Percentiles rank a stretch among this genome's conserved stretches.
These are phyloP conservation scores for Burhinus bistriatus DNA, from an alignment of 2,113 vertebrate species.

Conservation along the genomic window DNA sequence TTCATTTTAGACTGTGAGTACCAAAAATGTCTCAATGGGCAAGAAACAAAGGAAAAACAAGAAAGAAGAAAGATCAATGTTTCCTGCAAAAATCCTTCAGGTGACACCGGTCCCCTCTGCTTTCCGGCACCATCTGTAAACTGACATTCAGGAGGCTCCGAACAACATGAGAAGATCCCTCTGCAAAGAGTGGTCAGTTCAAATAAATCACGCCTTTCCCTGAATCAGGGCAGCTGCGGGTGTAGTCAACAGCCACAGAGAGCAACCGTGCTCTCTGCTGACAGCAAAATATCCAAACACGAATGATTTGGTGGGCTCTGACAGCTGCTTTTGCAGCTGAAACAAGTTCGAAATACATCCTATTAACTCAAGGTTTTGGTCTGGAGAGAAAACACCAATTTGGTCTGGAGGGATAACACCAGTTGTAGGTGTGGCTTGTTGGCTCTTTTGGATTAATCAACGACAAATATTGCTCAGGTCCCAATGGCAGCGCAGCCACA, in stretches of 20 bases:
- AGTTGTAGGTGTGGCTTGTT: fast-evolving
- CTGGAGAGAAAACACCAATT: too few species aligned
- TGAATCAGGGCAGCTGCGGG: background rate
- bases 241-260: background rate
- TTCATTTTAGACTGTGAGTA: background rate
- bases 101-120: background rate
- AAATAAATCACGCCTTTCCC: background rate
- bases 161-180: background rate
- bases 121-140: background rate
- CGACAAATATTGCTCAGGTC: background rate
- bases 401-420: too few species aligned
- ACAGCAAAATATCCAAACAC: background rate
- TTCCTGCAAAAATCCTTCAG: background rate
- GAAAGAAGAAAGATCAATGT: background rate
- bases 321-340: background rate
- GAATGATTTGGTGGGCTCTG: background rate
- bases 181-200: background rate
- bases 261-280: background rate
- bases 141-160: background rate
- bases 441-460: background rate
- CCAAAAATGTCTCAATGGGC: background rate
- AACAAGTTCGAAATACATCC: background rate
- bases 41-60: background rate
- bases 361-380: background rate
- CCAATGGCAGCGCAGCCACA: fast-evolving